These are phyloP conservation scores for Aptenodytes forsteri DNA, from an alignment of 2,113 vertebrate species.

Conservation along the genomic window DNA sequence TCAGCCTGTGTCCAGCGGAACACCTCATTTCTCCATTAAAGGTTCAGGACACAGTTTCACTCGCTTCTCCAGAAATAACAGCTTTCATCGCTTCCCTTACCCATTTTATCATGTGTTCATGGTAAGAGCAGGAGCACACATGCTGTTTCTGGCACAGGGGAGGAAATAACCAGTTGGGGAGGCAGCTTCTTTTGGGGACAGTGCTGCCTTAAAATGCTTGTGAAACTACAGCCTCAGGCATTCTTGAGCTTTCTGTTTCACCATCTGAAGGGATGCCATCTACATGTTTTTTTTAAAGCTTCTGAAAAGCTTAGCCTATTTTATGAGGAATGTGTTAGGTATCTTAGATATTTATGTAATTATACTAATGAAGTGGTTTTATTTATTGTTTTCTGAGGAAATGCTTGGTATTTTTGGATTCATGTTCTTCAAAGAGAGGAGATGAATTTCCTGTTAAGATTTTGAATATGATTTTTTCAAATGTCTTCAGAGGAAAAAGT, in stretches of 20 bases:
- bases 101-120: not conserved
- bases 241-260: slow-evolving; percentile 6
- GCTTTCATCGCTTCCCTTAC: slow-evolving; percentile 31
- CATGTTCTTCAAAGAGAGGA: not conserved
- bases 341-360: slow-evolving; percentile 34
- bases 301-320: not conserved
- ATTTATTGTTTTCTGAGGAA: slow-evolving; percentile 57
- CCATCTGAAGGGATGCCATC: slow-evolving; percentile 52
- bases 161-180: not conserved
- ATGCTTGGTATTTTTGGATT: slow-evolving; percentile 28
- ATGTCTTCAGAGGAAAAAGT: slow-evolving; percentile 65
- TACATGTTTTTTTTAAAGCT: not conserved
- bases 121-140: slow-evolving; percentile 36
- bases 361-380: slow-evolving; percentile 46
- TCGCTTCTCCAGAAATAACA: not conserved
- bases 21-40: not conserved
- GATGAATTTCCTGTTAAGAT: slow-evolving; percentile 47
- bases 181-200: slow-evolving; percentile 6
- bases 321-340: slow-evolving; percentile 2
- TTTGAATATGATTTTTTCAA: slow-evolving; percentile 41
- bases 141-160: slow-evolving; percentile 37
- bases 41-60: not conserved
- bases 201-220: slow-evolving; percentile 6
- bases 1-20: not conserved
- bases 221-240: slow-evolving; percentile 23